phyloP scores from a whole-genome alignment of 1,140 invertebrate species.

The Anoplophora glabripennis region DNA sequence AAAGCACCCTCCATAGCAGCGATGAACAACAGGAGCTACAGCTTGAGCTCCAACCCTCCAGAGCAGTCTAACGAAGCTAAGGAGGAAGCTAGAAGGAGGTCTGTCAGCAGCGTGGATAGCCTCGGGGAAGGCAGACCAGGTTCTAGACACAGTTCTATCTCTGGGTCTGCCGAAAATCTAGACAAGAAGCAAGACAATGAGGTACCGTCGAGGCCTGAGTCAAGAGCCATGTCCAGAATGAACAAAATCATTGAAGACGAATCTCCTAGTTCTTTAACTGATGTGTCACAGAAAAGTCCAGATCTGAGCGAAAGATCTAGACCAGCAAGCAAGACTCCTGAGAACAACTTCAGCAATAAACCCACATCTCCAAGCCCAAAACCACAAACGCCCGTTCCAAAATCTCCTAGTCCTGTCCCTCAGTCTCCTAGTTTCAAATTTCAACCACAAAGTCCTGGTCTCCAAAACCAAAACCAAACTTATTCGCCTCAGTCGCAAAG shows the following conservation, averaged over 20 bases:
- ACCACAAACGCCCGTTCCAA: too few species aligned
- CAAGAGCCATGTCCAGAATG: constrained; percentile 33
- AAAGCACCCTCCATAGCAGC: constrained; percentile 30
- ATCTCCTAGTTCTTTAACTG: constrained; percentile 17
- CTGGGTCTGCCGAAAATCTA: constrained; percentile 31
- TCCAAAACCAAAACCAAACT: too few species aligned
- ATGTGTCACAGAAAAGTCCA: constrained; percentile 18
- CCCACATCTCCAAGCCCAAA: not conserved
- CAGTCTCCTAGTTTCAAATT: too few species aligned
- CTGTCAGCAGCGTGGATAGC: constrained; percentile 26
- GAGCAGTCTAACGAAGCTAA: constrained; percentile 14
- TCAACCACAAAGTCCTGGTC: too few species aligned
- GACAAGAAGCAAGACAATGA: constrained; percentile 27
- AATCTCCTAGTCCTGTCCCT: too few species aligned
- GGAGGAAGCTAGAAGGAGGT: constrained; percentile 21
- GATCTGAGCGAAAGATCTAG: constrained; percentile 12
- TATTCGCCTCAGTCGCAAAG: too few species aligned
- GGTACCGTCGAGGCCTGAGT: constrained; percentile 31
- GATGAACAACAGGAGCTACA: constrained; percentile 27
- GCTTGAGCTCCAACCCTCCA: constrained; percentile 20
- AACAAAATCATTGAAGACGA: constrained; percentile 36
- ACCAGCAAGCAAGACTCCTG: constrained; percentile 8
- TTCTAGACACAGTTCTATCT: constrained; percentile 2
- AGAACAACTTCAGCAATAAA: not conserved
- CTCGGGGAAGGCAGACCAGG: constrained; percentile 24